A percentile compares a stretch with the other conserved stretches of the same genome.
phyloP scores from a whole-genome alignment of 92 coral and sea anemone species.

The Epizoanthus illoricatus region DNA sequence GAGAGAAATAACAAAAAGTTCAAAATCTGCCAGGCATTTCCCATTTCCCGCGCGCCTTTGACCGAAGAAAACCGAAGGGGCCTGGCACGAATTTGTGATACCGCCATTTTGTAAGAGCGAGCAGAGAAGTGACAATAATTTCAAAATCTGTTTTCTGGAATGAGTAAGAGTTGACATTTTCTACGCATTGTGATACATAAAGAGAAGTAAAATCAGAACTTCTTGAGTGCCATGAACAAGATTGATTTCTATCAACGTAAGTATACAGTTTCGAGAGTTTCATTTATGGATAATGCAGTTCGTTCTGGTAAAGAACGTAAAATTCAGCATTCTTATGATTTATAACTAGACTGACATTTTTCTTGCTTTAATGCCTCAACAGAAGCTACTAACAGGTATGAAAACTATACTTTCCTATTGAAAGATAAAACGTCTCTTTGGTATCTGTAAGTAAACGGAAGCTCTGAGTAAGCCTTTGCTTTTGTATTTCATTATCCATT shows the following conservation, averaged over 20 bases:
- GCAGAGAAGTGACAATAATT: background rate
- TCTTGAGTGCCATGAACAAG: slow-evolving; percentile 5
- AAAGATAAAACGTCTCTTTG: background rate
- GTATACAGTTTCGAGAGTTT: background rate
- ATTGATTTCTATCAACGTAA: slow-evolving; percentile 29
- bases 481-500: background rate
- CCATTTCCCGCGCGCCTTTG: background rate
- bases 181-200: background rate
- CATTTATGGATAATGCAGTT: background rate
- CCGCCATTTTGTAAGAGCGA: slow-evolving; percentile 15
- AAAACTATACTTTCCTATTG: background rate
- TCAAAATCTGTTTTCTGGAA: background rate
- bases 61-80: background rate
- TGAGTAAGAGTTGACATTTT: background rate
- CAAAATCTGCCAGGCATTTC: too few relatives aligned
- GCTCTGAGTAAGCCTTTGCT: background rate
- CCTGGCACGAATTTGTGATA: background rate
- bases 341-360: background rate
- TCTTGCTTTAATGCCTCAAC: background rate
- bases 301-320: background rate
- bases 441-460: slow-evolving; percentile 23
- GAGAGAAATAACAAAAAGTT: too few relatives aligned
- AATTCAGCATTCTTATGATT: background rate
- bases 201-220: background rate
- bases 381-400: slow-evolving; percentile 39